Conservation (phyloP, 2,888 invertebrate genomes). For the Criorhina ranunculi region DNA sequence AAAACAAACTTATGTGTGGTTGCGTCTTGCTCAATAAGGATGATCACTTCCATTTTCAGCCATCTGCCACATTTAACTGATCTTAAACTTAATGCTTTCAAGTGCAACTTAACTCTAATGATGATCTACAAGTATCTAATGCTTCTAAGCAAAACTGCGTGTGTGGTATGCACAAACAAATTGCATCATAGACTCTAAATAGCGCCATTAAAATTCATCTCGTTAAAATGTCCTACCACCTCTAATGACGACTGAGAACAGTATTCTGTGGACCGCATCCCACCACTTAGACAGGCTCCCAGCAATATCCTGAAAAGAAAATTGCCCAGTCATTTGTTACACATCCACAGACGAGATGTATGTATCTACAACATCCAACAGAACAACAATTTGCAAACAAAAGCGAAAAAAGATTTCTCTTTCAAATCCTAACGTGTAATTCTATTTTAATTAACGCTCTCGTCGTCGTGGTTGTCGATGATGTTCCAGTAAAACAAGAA, state of each 20-base stretch:
- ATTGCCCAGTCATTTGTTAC: slow-evolving; percentile 30
- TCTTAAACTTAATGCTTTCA: too few species aligned
- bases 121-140: neutral
- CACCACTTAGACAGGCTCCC: neutral
- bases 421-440: slow-evolving; percentile 51
- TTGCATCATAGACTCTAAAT: neutral
- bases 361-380: slow-evolving; percentile 12
- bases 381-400: slow-evolving; percentile 42
- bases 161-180: neutral
- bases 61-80: too few species aligned
- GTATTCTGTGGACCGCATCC: slow-evolving; percentile 7
- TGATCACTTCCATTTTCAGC: too few species aligned
- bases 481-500: slow-evolving; percentile 51
- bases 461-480: slow-evolving; percentile 17
- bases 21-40: too few species aligned
- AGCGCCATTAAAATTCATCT: slow-evolving; percentile 6
- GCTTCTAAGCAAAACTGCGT: slow-evolving; percentile 2
- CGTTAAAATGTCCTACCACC: neutral
- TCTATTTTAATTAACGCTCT: slow-evolving; percentile 54
- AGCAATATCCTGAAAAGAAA: slow-evolving; percentile 43
- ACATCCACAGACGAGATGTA: slow-evolving; percentile 24
- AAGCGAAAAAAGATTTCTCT: slow-evolving; percentile 57
- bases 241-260: slow-evolving; percentile 30
- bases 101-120: neutral
- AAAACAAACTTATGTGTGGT: too few species aligned